phyloP scores from a whole-genome alignment of 2,113 vertebrate species.

The Carollia perspicillata region DNA sequence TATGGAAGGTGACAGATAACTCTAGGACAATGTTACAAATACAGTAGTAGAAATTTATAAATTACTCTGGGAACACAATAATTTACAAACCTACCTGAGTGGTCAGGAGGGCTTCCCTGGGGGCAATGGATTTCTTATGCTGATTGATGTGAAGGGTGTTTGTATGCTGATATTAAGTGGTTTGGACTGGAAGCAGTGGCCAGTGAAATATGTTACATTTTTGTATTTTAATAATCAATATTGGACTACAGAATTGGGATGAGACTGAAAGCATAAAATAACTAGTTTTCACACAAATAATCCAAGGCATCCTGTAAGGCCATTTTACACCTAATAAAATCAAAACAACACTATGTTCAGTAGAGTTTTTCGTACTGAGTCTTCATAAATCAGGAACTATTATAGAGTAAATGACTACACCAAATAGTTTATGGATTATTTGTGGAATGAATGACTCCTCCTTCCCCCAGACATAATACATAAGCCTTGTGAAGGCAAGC shows the following conservation, averaged over 20 bases:
- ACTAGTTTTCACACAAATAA: background rate
- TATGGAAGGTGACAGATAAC: background rate
- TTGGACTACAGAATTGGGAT: background rate
- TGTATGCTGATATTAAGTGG: background rate
- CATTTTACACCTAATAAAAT: background rate
- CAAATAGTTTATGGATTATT: background rate
- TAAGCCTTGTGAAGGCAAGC: background rate
- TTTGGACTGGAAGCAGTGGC: background rate
- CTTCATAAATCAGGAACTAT: background rate
- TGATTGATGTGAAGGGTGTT: background rate
- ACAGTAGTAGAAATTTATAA: background rate
- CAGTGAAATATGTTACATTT: background rate
- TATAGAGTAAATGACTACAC: background rate
- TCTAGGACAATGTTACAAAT: background rate
- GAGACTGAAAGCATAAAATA: constrained; percentile 5
- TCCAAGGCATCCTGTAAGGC: background rate
- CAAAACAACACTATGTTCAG: background rate
- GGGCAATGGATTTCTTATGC: background rate
- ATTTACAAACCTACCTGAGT: background rate
- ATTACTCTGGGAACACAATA: background rate
- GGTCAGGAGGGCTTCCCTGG: background rate
- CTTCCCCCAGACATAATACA: background rate
- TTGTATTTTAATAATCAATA: background rate
- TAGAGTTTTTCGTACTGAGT: background rate
- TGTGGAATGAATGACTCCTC: background rate